Conservation (phyloP, 1,140 invertebrate species). For the Amphibalanus amphitrite region DNA sequence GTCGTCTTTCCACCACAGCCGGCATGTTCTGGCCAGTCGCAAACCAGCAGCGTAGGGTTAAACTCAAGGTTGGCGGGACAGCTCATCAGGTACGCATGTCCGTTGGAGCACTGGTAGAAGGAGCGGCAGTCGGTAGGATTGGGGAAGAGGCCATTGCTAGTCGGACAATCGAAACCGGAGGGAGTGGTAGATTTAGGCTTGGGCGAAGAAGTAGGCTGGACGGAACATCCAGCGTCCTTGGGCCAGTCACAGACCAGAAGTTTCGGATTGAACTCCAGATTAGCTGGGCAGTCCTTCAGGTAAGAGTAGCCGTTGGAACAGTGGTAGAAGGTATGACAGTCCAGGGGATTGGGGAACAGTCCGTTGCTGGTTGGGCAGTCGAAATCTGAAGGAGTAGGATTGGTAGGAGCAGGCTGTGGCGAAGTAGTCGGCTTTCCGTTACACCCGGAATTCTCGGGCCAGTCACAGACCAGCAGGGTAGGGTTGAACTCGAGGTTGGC, state of each 20-base stretch:
- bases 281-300: constrained; percentile 14
- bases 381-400: not conserved
- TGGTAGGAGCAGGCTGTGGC: not conserved
- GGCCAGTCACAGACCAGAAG: constrained; percentile 17
- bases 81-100: constrained; percentile 25
- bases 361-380: constrained; percentile 9
- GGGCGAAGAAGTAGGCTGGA: not conserved
- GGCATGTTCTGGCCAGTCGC: constrained; percentile 89
- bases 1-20: constrained; percentile 40
- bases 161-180: not conserved
- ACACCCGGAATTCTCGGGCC: constrained; percentile 62
- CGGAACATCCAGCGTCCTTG: constrained; percentile 15
- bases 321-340: constrained; percentile 20
- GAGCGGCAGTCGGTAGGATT: constrained; percentile 20
- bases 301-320: constrained; percentile 17
- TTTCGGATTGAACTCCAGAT: constrained; percentile 17
- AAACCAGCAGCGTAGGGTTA: constrained; percentile 33
- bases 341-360: constrained; percentile 15
- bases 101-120: constrained; percentile 24
- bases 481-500: constrained; percentile 78
- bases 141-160: constrained; percentile 3
- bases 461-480: constrained; percentile 55
- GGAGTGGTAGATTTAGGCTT: not conserved
- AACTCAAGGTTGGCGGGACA: constrained; percentile 36
- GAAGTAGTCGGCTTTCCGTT: constrained; percentile 5